These are phyloP conservation scores for Tribolium freemani DNA, from an alignment of 2,888 invertebrate species.

Conservation along the genomic window DNA sequence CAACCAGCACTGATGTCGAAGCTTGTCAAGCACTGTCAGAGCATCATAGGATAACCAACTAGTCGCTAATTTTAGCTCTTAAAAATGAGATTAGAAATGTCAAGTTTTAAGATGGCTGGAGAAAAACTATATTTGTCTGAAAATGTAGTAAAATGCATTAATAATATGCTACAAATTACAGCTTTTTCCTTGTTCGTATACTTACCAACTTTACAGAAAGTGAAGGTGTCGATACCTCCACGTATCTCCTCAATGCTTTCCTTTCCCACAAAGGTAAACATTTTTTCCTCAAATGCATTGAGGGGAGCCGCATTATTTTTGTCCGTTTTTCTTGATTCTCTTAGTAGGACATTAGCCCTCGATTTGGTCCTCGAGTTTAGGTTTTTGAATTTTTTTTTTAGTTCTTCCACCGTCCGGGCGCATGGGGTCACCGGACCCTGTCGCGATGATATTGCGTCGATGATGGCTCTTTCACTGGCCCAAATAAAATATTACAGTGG, in stretches of 20 bases:
- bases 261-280: neutral
- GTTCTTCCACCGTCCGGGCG: neutral
- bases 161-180: too few species aligned
- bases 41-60: too few species aligned
- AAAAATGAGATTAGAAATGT: too few species aligned
- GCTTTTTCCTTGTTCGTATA: too few species aligned
- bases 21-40: too few species aligned
- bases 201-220: too few species aligned
- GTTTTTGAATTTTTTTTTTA: constrained; percentile 10
- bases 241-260: neutral
- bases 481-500: neutral
- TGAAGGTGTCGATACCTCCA: neutral
- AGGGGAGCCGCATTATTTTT: constrained; percentile 1
- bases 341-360: neutral
- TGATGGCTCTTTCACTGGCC: neutral
- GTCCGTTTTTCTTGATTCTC: constrained; percentile 2
- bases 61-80: too few species aligned
- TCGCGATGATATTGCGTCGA: neutral
- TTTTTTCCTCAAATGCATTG: constrained; percentile 1
- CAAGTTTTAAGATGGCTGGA: too few species aligned
- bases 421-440: neutral
- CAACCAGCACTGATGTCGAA: too few species aligned
- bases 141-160: too few species aligned
- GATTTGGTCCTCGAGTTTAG: neutral
- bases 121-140: too few species aligned